Evolutionary conservation across 2,113 vertebrate genomes (phyloP), one percentile per base, ranked within the genome.

Genomic region (Melanerpes aurifrons): DNA sequence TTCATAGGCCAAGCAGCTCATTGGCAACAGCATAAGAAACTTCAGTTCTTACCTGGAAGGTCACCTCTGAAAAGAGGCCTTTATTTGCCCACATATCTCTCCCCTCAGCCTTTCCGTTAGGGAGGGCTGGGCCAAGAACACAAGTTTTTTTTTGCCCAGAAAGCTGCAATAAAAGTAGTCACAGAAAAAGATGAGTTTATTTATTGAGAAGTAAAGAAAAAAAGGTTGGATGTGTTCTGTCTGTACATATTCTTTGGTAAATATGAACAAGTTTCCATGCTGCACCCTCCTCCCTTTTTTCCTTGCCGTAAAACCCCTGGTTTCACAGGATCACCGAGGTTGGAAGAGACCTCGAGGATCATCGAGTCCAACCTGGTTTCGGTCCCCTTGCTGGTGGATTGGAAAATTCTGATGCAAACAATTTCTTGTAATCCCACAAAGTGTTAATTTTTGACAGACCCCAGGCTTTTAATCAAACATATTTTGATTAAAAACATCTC

Each of bases 41-140:
- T 96, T 96, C 89, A 96, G 94, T 96, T 95, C 84, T 90, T 92
- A 90, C 86, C 77, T 94, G 74, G 90, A 93, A 95, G 94, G 89
- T 87, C 92, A 76, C 77, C 24, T 93, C 89, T 96, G 94, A 96
- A 95, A 95, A 94, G 92, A 66, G 47, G 59, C 67, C 77, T 95
- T 95, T 96, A 67, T 96, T 84, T 84, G 62, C 29, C 47, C 43
- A 69, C 0, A 0, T 82, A 72, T 96, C 92, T 96, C 73, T 92
- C 64, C 71, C 61, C 61, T 94, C 82, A 47, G 74, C 84, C 47
- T 93, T 94, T 89, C 89, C 15, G 0, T 66, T 79, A 77, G 45
- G 43, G 69, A 91, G 57, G 37, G 53, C 57, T 68, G 72, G 64
- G 88, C 92, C 93, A 93, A 74, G 67, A 87, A 64, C 25, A 87